Evolutionary conservation across 2,113 vertebrate genomes (phyloP).

Genomic region (Camelus bactrianus): DNA sequence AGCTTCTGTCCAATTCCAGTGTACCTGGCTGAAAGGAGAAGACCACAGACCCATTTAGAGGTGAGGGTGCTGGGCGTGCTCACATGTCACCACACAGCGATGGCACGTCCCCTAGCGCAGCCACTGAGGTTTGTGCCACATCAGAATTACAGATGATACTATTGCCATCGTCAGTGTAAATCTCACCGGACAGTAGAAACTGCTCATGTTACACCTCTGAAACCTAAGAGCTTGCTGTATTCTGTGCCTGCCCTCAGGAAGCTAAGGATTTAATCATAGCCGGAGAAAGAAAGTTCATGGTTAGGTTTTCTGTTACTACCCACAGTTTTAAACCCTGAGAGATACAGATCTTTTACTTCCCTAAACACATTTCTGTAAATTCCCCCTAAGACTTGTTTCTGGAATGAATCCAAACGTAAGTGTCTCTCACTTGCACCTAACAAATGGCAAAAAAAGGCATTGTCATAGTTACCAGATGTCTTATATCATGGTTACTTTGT

Average conservation of each 20-base stretch:
- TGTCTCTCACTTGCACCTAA: conserved; percentile 46
- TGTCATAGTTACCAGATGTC: conserved; percentile 37
- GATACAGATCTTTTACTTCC: conserved; percentile 56
- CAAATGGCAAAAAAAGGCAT: conserved; percentile 35
- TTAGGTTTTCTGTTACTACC: conserved; percentile 29
- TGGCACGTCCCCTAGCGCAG: background rate
- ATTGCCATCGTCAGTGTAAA: background rate
- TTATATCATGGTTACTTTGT: conserved; percentile 33
- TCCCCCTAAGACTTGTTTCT: conserved; percentile 57
- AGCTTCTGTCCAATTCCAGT: background rate
- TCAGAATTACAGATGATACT: background rate
- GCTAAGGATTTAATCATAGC: background rate
- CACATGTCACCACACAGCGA: no score
- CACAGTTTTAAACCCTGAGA: conserved; percentile 32
- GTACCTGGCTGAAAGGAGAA: background rate
- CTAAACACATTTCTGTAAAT: conserved; percentile 33
- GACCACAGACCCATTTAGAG: background rate
- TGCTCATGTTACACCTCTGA: background rate
- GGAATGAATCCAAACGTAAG: conserved; percentile 45
- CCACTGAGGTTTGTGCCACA: background rate
- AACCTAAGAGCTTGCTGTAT: background rate
- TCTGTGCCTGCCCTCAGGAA: conserved; percentile 1
- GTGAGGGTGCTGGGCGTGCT: background rate
- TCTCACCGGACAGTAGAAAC: background rate
- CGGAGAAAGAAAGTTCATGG: background rate